A percentile compares a stretch with the other conserved stretches of the same genome.
These are phyloP conservation scores for Hipparchia sbordonii DNA, from an alignment of 2,888 invertebrate species.

Conservation along the genomic window DNA sequence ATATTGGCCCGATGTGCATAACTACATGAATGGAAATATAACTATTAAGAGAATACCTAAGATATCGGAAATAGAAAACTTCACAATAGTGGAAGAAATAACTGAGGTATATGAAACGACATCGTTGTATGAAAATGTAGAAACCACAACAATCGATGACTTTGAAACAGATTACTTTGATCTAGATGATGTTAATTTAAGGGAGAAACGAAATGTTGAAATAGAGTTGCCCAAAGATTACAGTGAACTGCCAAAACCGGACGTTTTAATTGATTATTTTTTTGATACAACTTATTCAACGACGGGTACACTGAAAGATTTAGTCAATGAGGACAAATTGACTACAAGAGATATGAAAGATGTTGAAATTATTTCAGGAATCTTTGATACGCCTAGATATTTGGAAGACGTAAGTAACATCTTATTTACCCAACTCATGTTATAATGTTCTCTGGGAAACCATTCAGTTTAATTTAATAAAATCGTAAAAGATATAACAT, in stretches of 20 bases:
- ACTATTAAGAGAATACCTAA: conserved; percentile 72
- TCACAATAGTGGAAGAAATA: conserved; percentile 50
- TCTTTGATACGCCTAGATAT: conserved; percentile 13
- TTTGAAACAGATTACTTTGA: conserved; percentile 47
- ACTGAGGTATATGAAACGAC: conserved; percentile 48
- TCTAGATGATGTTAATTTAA: conserved; percentile 48
- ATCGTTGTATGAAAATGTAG: conserved; percentile 39
- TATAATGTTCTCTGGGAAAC: neutral
- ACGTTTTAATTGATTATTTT: conserved; percentile 57
- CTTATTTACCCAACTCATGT: neutral
- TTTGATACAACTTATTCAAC: conserved; percentile 55
- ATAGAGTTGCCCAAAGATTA: conserved; percentile 49
- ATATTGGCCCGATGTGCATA: conserved; percentile 73
- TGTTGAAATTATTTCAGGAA: conserved; percentile 54
- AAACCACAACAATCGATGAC: conserved; percentile 52
- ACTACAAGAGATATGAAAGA: conserved; percentile 53
- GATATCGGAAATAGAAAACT: conserved; percentile 63
- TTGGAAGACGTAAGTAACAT: conserved; percentile 31
- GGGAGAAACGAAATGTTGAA: conserved; percentile 45
- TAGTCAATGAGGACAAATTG: conserved; percentile 56
- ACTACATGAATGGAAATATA: conserved; percentile 69
- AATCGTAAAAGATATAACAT: too few relatives aligned
- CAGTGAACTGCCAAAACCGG: conserved; percentile 48
- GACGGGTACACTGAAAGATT: conserved; percentile 52
- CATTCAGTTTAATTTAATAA: too few relatives aligned